A percentile compares a stretch with the other conserved stretches of the same genome.
Evolutionary conservation across 2,888 invertebrate genomes (phyloP).

Genomic region (Theretra japonica): DNA sequence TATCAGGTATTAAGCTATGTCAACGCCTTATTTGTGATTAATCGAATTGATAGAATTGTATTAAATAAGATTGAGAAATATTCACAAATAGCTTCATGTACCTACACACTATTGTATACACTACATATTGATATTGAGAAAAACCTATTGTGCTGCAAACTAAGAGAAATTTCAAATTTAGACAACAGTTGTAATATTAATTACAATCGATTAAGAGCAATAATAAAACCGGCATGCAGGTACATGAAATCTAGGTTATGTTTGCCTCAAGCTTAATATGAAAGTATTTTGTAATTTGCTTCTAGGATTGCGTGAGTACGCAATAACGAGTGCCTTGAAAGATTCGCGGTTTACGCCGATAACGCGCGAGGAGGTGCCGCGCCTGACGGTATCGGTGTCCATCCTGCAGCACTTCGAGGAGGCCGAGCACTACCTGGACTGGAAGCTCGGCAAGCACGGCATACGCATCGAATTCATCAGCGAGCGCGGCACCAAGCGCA

Average conservation of each 20-base stretch:
- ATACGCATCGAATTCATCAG: conserved; percentile 98
- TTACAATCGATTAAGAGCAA: too few relatives aligned
- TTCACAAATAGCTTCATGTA: too few relatives aligned
- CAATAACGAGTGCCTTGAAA: conserved; percentile 98
- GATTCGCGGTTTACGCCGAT: conserved; percentile 99
- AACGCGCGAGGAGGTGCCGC: conserved; percentile 95
- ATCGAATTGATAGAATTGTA: too few relatives aligned
- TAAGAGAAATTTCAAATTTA: too few relatives aligned
- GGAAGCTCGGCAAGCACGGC: conserved; percentile 98
- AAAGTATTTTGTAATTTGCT: neutral
- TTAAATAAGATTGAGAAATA: too few relatives aligned
- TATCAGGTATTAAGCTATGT: neutral
- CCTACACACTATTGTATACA: too few relatives aligned
- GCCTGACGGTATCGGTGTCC: conserved; percentile 97
- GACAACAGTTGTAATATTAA: too few relatives aligned
- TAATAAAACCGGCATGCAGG: too few relatives aligned
- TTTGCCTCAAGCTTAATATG: neutral
- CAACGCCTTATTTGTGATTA: neutral
- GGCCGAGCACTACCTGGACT: conserved; percentile 97
- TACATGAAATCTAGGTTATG: neutral
- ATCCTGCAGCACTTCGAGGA: conserved; percentile 98
- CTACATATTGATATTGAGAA: too few relatives aligned
- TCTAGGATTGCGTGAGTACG: conserved; percentile 96
- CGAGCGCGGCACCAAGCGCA: conserved; percentile 96
- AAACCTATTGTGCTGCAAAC: too few relatives aligned